These are phyloP conservation scores for Platycheirus rosarum DNA, from an alignment of 2,888 invertebrate genomes.

Conservation along the genomic window DNA sequence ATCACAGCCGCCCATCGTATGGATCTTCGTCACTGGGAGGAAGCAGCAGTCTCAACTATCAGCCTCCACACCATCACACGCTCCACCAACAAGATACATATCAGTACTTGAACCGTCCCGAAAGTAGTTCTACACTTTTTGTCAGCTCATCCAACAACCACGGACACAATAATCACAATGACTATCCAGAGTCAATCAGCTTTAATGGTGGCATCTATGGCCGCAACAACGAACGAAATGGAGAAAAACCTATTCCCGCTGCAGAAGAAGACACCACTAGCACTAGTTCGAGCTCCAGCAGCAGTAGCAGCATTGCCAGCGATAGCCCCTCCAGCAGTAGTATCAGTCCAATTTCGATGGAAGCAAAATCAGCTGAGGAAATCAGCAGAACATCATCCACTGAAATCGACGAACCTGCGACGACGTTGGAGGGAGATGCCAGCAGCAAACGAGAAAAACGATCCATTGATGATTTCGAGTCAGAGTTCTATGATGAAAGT, in stretches of 20 bases:
- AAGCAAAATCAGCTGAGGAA: slow-evolving; percentile 57
- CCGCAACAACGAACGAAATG: slow-evolving; percentile 81
- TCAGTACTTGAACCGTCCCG: slow-evolving; percentile 82
- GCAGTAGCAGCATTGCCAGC: slow-evolving; percentile 54
- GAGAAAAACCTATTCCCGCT: slow-evolving; percentile 80
- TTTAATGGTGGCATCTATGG: slow-evolving; percentile 81
- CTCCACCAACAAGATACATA: slow-evolving; percentile 78
- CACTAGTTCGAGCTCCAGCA: slow-evolving; percentile 50
- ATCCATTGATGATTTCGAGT: slow-evolving; percentile 76
- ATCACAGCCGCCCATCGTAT: slow-evolving; percentile 68
- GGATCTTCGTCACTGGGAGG: slow-evolving; percentile 75
- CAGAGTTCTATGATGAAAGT: slow-evolving; percentile 77
- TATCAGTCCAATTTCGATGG: slow-evolving; percentile 52
- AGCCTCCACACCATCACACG: slow-evolving; percentile 76
- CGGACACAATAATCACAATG: slow-evolving; percentile 76
- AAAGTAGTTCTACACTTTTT: slow-evolving; percentile 77
- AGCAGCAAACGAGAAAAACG: slow-evolving; percentile 77
- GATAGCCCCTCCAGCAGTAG: slow-evolving; percentile 35
- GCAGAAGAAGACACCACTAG: slow-evolving; percentile 74
- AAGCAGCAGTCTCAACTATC: slow-evolving; percentile 75
- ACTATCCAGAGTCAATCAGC: slow-evolving; percentile 80
- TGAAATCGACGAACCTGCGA: slow-evolving; percentile 39
- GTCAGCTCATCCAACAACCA: slow-evolving; percentile 68
- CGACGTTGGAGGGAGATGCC: slow-evolving; percentile 63
- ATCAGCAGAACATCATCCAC: slow-evolving; percentile 58